Evolutionary conservation across 2,888 invertebrate genomes (phyloP), one percentile per base, ranked within the genome.

Genomic region (Dolichopus griseipennis): DNA sequence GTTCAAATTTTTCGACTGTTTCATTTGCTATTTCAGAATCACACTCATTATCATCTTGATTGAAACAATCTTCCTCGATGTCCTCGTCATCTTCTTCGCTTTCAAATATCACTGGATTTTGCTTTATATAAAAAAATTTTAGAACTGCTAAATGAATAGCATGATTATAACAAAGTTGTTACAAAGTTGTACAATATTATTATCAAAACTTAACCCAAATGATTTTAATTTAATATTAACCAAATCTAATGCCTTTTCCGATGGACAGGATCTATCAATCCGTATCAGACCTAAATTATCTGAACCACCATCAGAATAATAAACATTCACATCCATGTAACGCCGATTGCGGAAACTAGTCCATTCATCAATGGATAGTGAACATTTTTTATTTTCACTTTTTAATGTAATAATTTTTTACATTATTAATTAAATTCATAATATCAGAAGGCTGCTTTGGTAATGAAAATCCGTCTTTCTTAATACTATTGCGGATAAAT

Each of bases 151-250:
- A 43, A 65, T 67, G 67, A 22, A 67, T 61, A 12, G 65, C 65
- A 27, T 67, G 67, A 61, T 67, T 67, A n/a, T 67, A 67, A 21
- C 65, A 67, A 34, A 67, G 61, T 37, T 67, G 65, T 67, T 61
- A 65, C n/a, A 34, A 37, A 7, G 61, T 21, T 20, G 67, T 43
- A 68, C 64, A 52, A 66, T 33, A 61, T 66, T 64, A 4, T 43
- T 37, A 15, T 33, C 61, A 52, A 63, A 62, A 20, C 10, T n/a
- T 4, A 68, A 12, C n/a, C 20, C 63, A 63, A 62, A 67, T 22
- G 27, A 67, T 64, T 22, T 64, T 15, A 67, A 34, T 64, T 22
- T 64, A 21, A 20, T 37, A 18, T 15, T 22, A 22, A 67, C 65
- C 21, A 65, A 34, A n/a, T 67, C 61, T 10, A 65, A 15, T 8